Conservation (phyloP, 2,888 invertebrate species). For the Dorcus parallelipipedus region DNA sequence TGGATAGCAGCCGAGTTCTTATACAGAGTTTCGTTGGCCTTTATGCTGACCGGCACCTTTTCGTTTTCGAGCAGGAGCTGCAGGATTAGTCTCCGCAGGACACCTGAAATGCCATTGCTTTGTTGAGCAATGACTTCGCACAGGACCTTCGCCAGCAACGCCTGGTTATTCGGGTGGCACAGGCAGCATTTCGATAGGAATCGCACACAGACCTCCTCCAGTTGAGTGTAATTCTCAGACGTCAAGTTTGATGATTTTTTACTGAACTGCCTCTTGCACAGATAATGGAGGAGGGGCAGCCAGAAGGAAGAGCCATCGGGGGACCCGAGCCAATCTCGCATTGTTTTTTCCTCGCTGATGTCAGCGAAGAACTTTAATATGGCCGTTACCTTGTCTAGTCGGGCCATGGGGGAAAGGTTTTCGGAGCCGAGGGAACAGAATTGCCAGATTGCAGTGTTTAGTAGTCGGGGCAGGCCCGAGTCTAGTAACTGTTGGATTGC, state of each 20-base stretch:
- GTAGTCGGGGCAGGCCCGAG: conserved; percentile 66
- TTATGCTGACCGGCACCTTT: conserved; percentile 73
- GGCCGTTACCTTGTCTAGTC: conserved; percentile 58
- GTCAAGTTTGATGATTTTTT: conserved; percentile 37
- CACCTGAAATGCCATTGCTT: conserved; percentile 73
- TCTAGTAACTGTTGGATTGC: conserved; percentile 73
- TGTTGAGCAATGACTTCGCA: conserved; percentile 71
- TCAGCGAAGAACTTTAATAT: conserved; percentile 80
- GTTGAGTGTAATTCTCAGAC: conserved; percentile 50
- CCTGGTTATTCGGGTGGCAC: conserved; percentile 82
- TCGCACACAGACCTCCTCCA: conserved; percentile 75
- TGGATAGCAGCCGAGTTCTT: conserved; percentile 41
- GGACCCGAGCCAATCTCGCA: conserved; percentile 86
- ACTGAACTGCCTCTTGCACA: conserved; percentile 54
- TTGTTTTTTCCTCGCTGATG: conserved; percentile 73
- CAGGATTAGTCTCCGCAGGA: conserved; percentile 80
- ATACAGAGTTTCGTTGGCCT: conserved; percentile 47
- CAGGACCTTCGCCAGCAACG: conserved; percentile 74
- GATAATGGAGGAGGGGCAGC: conserved; percentile 73
- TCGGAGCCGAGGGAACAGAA: conserved; percentile 35
- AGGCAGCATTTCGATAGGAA: conserved; percentile 81
- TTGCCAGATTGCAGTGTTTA: conserved; percentile 61
- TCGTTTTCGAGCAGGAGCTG: conserved; percentile 85
- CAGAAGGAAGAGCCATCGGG: conserved; percentile 80
- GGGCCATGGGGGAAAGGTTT: conserved; percentile 50